Conservation (phyloP, 2,888 invertebrate species). For the Eupithecia subumbrata region DNA sequence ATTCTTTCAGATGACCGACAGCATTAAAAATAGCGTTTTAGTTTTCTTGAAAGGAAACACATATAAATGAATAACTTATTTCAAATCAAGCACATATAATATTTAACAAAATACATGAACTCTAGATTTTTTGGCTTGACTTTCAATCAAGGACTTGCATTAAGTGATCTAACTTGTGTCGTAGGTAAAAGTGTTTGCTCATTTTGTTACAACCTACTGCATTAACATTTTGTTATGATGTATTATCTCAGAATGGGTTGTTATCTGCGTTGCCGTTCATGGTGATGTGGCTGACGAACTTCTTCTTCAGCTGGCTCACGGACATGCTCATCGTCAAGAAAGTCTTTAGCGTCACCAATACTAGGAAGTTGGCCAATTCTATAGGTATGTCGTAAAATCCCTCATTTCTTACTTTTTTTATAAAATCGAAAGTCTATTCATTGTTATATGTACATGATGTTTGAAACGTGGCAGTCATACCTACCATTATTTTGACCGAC, state of each 20-base stretch:
- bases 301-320: slow-evolving; percentile 87
- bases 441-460: background rate
- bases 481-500: background rate
- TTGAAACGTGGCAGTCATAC: background rate
- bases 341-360: slow-evolving; percentile 77
- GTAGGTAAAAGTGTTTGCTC: background rate
- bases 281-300: slow-evolving; percentile 88
- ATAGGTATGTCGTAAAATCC: slow-evolving; percentile 61
- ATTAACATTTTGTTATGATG: background rate
- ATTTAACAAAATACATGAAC: too few species aligned
- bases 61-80: too few species aligned
- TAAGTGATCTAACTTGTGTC: background rate
- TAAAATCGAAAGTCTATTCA: background rate
- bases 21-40: too few species aligned
- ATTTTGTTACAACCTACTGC: background rate
- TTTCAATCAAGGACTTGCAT: background rate
- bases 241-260: slow-evolving; percentile 83
- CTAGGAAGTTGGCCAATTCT: slow-evolving; percentile 85
- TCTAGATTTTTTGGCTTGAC: too few species aligned
- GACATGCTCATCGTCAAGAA: slow-evolving; percentile 85
- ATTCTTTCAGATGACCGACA: background rate
- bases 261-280: slow-evolving; percentile 90
- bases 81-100: too few species aligned
- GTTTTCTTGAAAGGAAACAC: too few species aligned
- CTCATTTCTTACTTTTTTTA: background rate